Base-by-base conservation (phyloP, 2,113 vertebrate species). In the Carassius gibelio region DNA sequence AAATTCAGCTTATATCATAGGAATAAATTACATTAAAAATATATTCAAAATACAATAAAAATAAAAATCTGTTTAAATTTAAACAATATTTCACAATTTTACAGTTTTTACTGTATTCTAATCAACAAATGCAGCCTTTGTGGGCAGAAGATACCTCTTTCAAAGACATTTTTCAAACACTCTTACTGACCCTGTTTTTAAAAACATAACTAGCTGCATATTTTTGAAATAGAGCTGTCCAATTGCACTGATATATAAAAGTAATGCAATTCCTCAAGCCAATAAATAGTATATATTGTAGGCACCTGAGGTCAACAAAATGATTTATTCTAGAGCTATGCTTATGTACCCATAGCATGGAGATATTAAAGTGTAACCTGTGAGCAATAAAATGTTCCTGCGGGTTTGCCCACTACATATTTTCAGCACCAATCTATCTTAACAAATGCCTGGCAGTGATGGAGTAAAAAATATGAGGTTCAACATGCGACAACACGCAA, bases 381-480 rank as follows among this genome's bases (percentile, higher is more conserved):
- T 75, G 72, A 15, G 45, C 45, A 75, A 75, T 75, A 75, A 75
- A 75, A 48, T 23, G 71, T 74, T 74, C 42, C 71, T 74, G 71
- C 0, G 21, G 71, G 21, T 75, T 48, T 75, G 45, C 72, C 72
- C n/a, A 75, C 42, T 30, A n/a, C 13, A 52, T 30, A 15, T 30
- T n/a, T 75, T 7, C 11, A 52, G 15, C 4, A 75, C 13, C 26
- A 75, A 75, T 59, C 15, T 14, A 11, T 62, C 36, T 62, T 15
- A 38, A 64, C 19, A 26, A 45, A 79, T 19, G 30, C 34, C 34
- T 42, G 10, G 4, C 57, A 26, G 21, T 81, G 78, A 26, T 26
- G 2, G 61, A 48, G 38, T 2, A 64, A n/a, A n/a, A 64, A 66
- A 19, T 26, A 68, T 50, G 23, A 78, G n/a, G 13, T 76, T 76